A percentile compares a stretch with the other conserved stretches of the same genome.
Evolutionary conservation across 2,797 vertebrate genomes (phyloP).

Genomic region (Discoglossus pictus): DNA sequence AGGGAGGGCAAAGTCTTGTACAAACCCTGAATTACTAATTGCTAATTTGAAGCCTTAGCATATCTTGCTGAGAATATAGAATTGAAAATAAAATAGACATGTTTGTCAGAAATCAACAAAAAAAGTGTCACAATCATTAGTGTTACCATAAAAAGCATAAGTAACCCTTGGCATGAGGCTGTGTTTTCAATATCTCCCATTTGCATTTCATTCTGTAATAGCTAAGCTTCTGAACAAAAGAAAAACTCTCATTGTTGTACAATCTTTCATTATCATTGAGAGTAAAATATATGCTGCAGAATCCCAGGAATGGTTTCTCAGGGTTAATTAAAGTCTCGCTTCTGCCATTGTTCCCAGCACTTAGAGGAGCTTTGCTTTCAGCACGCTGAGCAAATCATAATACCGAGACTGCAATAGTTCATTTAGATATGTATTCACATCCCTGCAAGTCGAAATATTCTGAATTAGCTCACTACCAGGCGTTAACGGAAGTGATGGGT

Average conservation of each 20-base stretch:
- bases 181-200: no score
- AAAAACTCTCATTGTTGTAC: constrained; percentile 2
- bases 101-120: no score
- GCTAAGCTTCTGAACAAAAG: constrained; percentile 1
- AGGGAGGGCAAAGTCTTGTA: no score
- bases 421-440: constrained; percentile 26
- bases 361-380: constrained; percentile 16
- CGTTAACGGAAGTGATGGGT: constrained; percentile 25
- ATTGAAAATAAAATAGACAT: no score
- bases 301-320: constrained; percentile 19
- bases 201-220: neutral
- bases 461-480: constrained; percentile 42
- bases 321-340: constrained; percentile 47
- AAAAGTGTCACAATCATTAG: no score
- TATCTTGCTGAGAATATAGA: no score
- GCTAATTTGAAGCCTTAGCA: no score
- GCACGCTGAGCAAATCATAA: constrained; percentile 17
- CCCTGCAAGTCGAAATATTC: constrained; percentile 34
- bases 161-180: no score
- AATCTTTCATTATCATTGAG: constrained; percentile 27
- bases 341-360: constrained; percentile 26
- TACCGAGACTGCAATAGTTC: constrained; percentile 9
- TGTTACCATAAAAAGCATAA: no score
- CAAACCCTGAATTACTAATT: no score
- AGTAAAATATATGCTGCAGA: neutral